Evolutionary conservation across 2,113 vertebrate species (phyloP).

Genomic region (Etia nguti): DNA sequence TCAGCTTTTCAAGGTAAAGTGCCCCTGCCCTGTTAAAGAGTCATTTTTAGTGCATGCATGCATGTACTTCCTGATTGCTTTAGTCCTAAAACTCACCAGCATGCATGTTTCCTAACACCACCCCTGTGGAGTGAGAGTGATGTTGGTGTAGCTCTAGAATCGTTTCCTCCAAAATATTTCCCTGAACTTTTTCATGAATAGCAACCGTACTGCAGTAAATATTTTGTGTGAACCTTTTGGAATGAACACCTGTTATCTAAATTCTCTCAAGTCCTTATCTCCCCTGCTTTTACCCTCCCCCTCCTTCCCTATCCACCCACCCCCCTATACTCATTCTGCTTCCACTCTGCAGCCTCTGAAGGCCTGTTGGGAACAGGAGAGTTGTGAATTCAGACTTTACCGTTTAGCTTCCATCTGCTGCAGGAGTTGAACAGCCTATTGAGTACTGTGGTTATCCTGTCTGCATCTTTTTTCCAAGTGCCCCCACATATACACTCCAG

Average conservation of each 20-base stretch:
- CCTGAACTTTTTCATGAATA: constrained; percentile 11
- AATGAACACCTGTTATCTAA: constrained; percentile 45
- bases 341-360: constrained; percentile 71
- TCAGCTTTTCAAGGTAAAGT: neutral
- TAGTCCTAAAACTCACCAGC: neutral
- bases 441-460: constrained; percentile 41
- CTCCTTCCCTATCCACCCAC: neutral
- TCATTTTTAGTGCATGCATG: neutral
- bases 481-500: neutral
- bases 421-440: constrained; percentile 77
- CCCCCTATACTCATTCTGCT: constrained; percentile 73
- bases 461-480: constrained; percentile 19
- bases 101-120: neutral
- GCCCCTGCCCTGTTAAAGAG: neutral
- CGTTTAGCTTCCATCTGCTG: constrained; percentile 89
- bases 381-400: constrained; percentile 82
- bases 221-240: constrained; percentile 2
- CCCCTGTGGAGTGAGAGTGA: neutral
- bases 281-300: constrained; percentile 35
- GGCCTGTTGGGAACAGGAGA: constrained; percentile 83
- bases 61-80: neutral
- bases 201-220: constrained; percentile 5
- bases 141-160: neutral
- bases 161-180: neutral
- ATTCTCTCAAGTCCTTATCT: constrained; percentile 39